A percentile compares a stretch with the other conserved stretches of the same genome.
Evolutionary conservation across 1,140 invertebrate species (phyloP).

Genomic region (Tetraneura akinire): DNA sequence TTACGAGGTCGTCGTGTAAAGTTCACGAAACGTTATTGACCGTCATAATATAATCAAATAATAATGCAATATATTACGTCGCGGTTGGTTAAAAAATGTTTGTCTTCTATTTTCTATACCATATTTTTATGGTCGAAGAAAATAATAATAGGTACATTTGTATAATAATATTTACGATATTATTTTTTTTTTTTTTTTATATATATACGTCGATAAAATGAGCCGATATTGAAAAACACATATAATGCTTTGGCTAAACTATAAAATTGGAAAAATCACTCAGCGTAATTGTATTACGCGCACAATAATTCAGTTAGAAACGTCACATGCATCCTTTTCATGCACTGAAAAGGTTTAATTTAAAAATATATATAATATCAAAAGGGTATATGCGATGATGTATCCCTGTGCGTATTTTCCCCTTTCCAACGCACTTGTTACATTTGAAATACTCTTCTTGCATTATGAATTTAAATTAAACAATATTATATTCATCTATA

Average conservation of each 20-base stretch:
- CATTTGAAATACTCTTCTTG: conserved; percentile 7
- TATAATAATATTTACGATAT: no score
- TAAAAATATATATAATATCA: conserved; percentile 49
- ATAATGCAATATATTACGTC: neutral
- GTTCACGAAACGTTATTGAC: neutral
- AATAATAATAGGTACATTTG: neutral
- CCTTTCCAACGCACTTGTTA: conserved; percentile 21
- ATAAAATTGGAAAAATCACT: conserved; percentile 47
- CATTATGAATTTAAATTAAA: conserved; percentile 33
- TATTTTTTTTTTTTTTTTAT: no score
- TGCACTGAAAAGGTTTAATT: conserved; percentile 43
- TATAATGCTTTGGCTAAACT: conserved; percentile 7
- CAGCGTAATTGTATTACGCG: conserved; percentile 37
- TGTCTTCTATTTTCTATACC: neutral
- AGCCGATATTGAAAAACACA: conserved; percentile 25
- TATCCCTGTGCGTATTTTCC: conserved; percentile 3
- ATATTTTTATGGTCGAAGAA: neutral
- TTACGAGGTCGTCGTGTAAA: neutral
- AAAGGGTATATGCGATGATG: conserved; percentile 46
- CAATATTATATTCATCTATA: neutral
- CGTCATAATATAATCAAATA: neutral
- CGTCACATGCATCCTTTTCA: conserved; percentile 45
- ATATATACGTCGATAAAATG: neutral
- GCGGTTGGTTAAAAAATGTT: neutral
- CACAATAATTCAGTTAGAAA: conserved; percentile 50